phyloP scores from a whole-genome alignment of 2,888 invertebrate genomes.

The Drosophila multiciliata region DNA sequence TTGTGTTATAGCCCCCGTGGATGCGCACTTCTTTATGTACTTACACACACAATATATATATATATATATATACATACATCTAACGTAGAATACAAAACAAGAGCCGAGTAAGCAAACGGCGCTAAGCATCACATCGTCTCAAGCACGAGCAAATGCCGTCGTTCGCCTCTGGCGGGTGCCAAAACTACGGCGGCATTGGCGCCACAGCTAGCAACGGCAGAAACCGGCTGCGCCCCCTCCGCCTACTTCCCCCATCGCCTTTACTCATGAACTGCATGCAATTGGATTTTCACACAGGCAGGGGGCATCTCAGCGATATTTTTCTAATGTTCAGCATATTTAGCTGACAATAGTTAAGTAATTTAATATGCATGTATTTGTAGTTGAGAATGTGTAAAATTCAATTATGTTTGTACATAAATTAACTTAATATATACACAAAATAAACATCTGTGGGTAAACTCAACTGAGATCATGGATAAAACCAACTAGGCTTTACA shows the following conservation, averaged over 20 bases:
- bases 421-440: background rate
- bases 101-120: slow-evolving; percentile 41
- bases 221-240: slow-evolving; percentile 6
- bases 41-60: slow-evolving; percentile 15
- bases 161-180: slow-evolving; percentile 45
- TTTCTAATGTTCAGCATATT: background rate
- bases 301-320: background rate
- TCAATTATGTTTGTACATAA: slow-evolving; percentile 6
- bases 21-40: slow-evolving; percentile 62
- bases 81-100: slow-evolving; percentile 41
- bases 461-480: background rate
- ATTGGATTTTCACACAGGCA: background rate
- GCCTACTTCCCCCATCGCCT: background rate
- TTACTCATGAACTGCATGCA: slow-evolving; percentile 22
- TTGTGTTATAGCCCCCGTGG: slow-evolving; percentile 34
- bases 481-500: background rate
- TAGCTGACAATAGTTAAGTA: background rate
- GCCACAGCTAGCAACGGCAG: slow-evolving; percentile 32
- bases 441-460: background rate
- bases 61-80: slow-evolving; percentile 22
- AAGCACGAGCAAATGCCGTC: slow-evolving; percentile 31
- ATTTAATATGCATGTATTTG: background rate
- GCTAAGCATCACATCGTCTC: slow-evolving; percentile 57
- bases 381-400: background rate
- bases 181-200: slow-evolving; percentile 36